Evolutionary conservation across 2,113 vertebrate genomes (phyloP).

Genomic region (Misgurnus anguillicaudatus): DNA sequence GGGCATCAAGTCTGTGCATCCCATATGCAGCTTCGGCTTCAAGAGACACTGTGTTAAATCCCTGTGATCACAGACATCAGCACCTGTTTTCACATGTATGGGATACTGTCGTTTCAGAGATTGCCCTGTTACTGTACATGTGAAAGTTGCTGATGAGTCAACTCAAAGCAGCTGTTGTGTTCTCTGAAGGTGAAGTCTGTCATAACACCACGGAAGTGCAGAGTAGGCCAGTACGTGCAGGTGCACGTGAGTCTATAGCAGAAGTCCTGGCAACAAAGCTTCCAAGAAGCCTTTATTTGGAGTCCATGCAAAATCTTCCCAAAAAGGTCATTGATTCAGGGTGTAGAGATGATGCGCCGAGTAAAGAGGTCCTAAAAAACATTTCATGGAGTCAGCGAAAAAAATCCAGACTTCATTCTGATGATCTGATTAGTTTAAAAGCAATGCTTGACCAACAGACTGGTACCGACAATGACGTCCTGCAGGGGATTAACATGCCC

Average conservation of each 20-base stretch:
- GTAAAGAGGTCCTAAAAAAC: not conserved
- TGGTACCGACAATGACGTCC: slow-evolving; percentile 9
- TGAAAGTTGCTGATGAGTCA: not conserved
- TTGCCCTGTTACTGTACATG: not conserved
- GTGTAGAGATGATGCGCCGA: not conserved
- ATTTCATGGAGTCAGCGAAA: not conserved
- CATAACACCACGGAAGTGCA: not conserved
- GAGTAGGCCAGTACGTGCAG: not conserved
- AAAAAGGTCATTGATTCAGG: not conserved
- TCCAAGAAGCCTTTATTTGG: not conserved
- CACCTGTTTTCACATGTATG: not conserved
- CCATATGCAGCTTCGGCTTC: not conserved
- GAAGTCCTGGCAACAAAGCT: not conserved
- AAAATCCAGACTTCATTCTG: not conserved
- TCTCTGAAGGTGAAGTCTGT: not conserved
- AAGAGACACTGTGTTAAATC: not conserved
- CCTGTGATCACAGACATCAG: not conserved
- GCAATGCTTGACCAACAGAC: not conserved
- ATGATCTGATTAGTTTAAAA: not conserved
- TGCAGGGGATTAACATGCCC: slow-evolving; percentile 29
- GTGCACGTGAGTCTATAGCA: not conserved
- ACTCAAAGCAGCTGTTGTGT: not conserved
- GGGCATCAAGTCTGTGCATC: not conserved
- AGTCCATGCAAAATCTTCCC: not conserved
- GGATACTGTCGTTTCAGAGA: not conserved